These are phyloP conservation scores for Gallirallus australis DNA, from an alignment of 2,797 vertebrate genomes.

Conservation along the genomic window DNA sequence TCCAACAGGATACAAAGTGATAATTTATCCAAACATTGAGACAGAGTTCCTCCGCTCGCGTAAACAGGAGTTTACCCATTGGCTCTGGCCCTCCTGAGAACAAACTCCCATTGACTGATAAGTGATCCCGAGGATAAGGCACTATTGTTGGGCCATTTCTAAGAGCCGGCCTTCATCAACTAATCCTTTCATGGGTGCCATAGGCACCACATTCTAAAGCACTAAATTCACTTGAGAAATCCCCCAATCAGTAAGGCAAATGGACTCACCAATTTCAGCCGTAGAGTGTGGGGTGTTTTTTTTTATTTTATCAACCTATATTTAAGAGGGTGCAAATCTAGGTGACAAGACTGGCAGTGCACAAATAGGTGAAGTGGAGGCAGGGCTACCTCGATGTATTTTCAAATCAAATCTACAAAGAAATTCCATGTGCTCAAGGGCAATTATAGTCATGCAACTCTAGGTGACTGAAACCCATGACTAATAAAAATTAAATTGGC, in stretches of 20 bases:
- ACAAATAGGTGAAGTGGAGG: conserved; percentile 2
- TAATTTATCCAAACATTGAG: conserved; percentile 66
- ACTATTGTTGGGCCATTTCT: conserved; percentile 68
- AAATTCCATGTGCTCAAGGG: conserved; percentile 75
- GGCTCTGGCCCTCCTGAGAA: conserved; percentile 66
- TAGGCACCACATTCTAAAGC: conserved; percentile 66
- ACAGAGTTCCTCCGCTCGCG: conserved; percentile 23
- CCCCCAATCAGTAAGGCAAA: conserved; percentile 43
- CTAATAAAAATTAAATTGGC: conserved; percentile 80
- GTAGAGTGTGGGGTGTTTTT: background rate
- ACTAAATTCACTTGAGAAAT: conserved; percentile 66
- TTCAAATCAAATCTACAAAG: conserved; percentile 72
- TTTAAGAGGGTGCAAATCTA: background rate
- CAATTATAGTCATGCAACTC: conserved; percentile 72
- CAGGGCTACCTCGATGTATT: background rate
- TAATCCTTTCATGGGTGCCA: conserved; percentile 67
- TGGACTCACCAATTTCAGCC: background rate
- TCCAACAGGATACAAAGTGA: conserved; percentile 59
- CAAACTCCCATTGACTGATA: conserved; percentile 71
- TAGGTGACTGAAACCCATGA: conserved; percentile 79
- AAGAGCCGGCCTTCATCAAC: conserved; percentile 70
- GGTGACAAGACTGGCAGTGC: background rate
- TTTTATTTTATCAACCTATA: conserved; percentile 16
- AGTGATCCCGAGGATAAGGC: conserved; percentile 69
- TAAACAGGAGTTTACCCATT: conserved; percentile 68